phyloP scores from a whole-genome alignment of 1,140 invertebrate genomes.

The Drosophila nigrodunni region DNA sequence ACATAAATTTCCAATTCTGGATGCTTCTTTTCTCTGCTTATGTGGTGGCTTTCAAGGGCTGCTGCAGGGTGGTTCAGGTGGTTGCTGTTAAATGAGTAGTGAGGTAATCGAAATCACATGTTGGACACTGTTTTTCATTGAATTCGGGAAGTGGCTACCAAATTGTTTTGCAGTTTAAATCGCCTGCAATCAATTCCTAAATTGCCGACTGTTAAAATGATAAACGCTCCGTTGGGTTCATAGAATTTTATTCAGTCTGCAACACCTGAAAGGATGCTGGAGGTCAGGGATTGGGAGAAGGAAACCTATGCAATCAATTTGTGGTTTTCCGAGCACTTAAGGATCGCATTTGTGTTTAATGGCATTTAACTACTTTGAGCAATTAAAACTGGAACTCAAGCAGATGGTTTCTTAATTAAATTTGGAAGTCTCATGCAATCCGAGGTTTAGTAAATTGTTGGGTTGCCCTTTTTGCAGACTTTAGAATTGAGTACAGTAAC shows the following conservation, averaged over 20 bases:
- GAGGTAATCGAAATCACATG: conserved; percentile 30
- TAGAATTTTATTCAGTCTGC: conserved; percentile 22
- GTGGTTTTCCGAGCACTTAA: conserved; percentile 12
- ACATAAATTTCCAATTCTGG: conserved; percentile 63
- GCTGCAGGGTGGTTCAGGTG: background rate
- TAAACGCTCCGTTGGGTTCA: conserved; percentile 38
- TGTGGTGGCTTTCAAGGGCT: background rate
- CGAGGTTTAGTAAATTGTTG: too few species aligned
- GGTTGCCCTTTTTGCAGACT: too few species aligned
- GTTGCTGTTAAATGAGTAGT: background rate
- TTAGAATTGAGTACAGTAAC: too few species aligned
- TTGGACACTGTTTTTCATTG: conserved; percentile 20
- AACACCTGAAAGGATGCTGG: conserved; percentile 16
- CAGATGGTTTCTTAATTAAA: conserved; percentile 19
- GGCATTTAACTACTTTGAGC: conserved; percentile 4
- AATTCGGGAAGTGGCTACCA: background rate
- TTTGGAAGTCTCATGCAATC: too few species aligned
- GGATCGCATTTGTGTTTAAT: conserved; percentile 6
- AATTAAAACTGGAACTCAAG: conserved; percentile 10
- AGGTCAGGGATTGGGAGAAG: background rate
- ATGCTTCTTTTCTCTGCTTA: conserved; percentile 16
- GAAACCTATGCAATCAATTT: conserved; percentile 14
- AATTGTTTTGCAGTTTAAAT: conserved; percentile 50
- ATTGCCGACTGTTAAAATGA: conserved; percentile 57
- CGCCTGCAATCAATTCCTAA: conserved; percentile 54